Evolutionary conservation across 2,113 vertebrate genomes (phyloP).

Genomic region (Rhadina sibilatrix): DNA sequence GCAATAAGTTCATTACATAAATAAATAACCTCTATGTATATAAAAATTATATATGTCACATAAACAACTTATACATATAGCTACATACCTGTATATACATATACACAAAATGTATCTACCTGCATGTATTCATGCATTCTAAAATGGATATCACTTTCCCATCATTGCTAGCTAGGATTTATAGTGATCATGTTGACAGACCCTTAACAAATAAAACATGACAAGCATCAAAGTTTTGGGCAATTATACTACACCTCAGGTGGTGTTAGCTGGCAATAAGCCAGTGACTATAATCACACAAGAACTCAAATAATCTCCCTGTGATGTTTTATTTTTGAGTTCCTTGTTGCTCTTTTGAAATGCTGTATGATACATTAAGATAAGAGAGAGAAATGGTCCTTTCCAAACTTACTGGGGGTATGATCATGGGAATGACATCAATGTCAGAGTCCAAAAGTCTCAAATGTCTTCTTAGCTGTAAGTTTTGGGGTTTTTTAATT

Average conservation of each 20-base stretch:
- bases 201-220: conserved; percentile 40
- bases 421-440: not conserved
- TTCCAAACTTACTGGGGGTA: not conserved
- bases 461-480: not conserved
- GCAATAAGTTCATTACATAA: not conserved
- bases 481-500: not conserved
- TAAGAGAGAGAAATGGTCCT: not conserved
- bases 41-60: not conserved
- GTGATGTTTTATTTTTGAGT: not conserved
- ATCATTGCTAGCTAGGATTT: not conserved
- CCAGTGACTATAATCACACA: not conserved
- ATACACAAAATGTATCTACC: not conserved
- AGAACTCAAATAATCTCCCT: not conserved
- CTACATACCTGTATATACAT: not conserved
- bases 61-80: not conserved
- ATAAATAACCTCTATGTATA: not conserved
- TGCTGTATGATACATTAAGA: not conserved
- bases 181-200: not conserved
- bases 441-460: not conserved
- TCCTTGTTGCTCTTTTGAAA: not conserved
- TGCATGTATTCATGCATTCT: not conserved
- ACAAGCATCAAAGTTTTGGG: conserved; percentile 1
- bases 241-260: conserved; percentile 21
- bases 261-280: not conserved
- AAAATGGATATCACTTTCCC: not conserved